These are phyloP conservation scores for Phymatocera aterrima DNA, from an alignment of 2,888 invertebrate genomes.

Conservation along the genomic window DNA sequence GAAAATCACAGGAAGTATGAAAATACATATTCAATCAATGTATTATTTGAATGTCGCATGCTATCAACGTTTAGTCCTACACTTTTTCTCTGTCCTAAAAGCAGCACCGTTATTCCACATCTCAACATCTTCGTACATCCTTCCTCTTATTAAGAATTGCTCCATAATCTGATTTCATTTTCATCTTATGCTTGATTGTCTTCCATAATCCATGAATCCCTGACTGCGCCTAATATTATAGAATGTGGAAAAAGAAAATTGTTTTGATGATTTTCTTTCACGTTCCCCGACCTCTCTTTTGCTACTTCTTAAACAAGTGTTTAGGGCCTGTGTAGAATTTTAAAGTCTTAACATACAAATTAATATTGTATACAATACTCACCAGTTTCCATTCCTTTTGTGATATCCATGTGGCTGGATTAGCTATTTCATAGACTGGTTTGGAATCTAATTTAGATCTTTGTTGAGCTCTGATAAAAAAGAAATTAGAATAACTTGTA, in stretches of 20 bases:
- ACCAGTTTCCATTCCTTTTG: neutral
- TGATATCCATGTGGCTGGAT: neutral
- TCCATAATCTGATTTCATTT: neutral
- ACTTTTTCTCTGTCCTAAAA: neutral
- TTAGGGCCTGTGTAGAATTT: neutral
- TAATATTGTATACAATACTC: neutral
- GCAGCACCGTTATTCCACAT: neutral
- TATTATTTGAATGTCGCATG: constrained; percentile 35
- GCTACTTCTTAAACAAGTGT: neutral
- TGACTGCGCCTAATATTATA: neutral
- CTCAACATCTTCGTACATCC: neutral
- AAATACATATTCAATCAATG: constrained; percentile 44
- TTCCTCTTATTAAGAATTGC: neutral
- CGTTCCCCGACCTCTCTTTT: neutral
- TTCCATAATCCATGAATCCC: neutral
- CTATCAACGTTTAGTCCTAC: neutral
- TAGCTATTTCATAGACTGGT: neutral
- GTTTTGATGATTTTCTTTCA: neutral
- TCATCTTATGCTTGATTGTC: neutral
- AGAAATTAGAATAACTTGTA: no score
- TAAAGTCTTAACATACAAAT: neutral
- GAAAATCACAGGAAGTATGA: constrained; percentile 32
- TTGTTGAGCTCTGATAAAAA: no score
- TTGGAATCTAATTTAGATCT: neutral
- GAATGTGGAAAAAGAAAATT: neutral